These are phyloP conservation scores for Arothron firmamentum DNA, from an alignment of 2,113 vertebrate species.

Conservation along the genomic window DNA sequence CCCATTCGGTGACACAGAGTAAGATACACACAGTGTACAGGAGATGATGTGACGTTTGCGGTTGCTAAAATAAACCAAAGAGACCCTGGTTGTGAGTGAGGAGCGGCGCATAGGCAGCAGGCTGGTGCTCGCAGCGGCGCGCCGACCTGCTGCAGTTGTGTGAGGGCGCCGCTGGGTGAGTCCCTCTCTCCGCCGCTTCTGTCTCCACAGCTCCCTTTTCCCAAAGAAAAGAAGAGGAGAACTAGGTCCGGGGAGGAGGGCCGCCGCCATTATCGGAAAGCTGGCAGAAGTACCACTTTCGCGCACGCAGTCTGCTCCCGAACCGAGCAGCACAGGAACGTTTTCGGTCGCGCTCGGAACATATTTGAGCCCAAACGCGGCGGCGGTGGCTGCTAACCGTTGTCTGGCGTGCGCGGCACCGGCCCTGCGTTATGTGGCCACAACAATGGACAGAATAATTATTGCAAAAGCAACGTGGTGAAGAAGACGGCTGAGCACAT, in stretches of 20 bases:
- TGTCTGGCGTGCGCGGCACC: conserved; percentile 56
- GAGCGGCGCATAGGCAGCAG: conserved; percentile 7
- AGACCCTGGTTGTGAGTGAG: conserved; percentile 13
- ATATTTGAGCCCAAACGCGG: conserved; percentile 27
- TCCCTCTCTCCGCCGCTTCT: conserved; percentile 68
- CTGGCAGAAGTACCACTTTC: conserved; percentile 66
- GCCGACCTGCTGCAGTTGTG: conserved; percentile 71
- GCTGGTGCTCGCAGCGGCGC: conserved; percentile 11
- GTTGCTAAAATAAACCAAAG: too few species aligned
- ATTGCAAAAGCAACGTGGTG: conserved; percentile 73
- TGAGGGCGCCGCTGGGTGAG: conserved; percentile 78
- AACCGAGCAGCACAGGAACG: conserved; percentile 36
- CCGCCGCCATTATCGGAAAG: conserved; percentile 78
- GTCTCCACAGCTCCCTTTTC: conserved; percentile 71
- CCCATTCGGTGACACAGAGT: too few species aligned
- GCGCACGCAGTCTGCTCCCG: conserved; percentile 43
- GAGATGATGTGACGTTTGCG: too few species aligned
- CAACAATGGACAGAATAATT: conserved; percentile 78
- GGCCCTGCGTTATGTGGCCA: conserved; percentile 65
- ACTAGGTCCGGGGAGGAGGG: conserved; percentile 70
- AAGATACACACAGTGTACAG: too few species aligned
- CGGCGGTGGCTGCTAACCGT: conserved; percentile 41
- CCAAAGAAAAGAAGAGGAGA: conserved; percentile 72
- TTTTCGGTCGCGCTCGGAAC: conserved; percentile 21
- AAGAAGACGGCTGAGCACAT: conserved; percentile 38